These are phyloP conservation scores for Drosophila cognata DNA, from an alignment of 2,888 invertebrate species.

Conservation along the genomic window DNA sequence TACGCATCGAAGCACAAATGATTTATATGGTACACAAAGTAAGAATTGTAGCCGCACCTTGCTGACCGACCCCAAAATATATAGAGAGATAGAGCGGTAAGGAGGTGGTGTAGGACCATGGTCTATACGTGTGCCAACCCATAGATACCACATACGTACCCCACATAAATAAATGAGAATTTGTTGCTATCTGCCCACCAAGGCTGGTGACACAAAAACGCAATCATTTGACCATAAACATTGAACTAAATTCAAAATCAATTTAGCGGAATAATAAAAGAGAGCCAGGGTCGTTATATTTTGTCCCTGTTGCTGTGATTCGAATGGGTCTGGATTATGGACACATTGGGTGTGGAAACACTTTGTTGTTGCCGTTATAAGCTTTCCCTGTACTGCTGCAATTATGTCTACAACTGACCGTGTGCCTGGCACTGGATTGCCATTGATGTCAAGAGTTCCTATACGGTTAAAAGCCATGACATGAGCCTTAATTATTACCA, in stretches of 20 bases:
- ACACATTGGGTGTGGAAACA: slow-evolving; percentile 1
- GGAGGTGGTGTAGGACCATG: neutral
- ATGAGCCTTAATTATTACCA: neutral
- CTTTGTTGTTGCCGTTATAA: slow-evolving; percentile 28
- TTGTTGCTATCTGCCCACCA: slow-evolving; percentile 42
- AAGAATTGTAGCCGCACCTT: slow-evolving; percentile 66
- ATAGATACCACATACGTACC: slow-evolving; percentile 22
- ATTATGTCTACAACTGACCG: slow-evolving; percentile 63
- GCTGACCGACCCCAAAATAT: slow-evolving; percentile 30
- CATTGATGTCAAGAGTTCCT: slow-evolving; percentile 14
- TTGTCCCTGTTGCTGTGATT: slow-evolving; percentile 2
- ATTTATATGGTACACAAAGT: slow-evolving; percentile 72
- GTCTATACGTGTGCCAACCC: slow-evolving; percentile 21
- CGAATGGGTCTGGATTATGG: slow-evolving; percentile 6
- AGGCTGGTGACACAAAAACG: slow-evolving; percentile 74
- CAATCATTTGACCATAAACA: slow-evolving; percentile 82
- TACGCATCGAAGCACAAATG: slow-evolving; percentile 75
- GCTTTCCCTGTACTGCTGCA: slow-evolving; percentile 32
- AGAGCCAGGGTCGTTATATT: slow-evolving; percentile 52
- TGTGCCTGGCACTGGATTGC: slow-evolving; percentile 22
- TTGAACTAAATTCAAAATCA: slow-evolving; percentile 82
- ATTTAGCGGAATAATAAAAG: slow-evolving; percentile 81
- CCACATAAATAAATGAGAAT: slow-evolving; percentile 11
- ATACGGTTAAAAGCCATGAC: slow-evolving; percentile 11
- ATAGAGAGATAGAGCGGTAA: slow-evolving; percentile 3